Percentiles rank a stretch among this genome's conserved stretches.
Evolutionary conservation across 30 jellyfish, hydroid and myxozoan species (phyloP).

Genomic region (Catostylus mosaicus): DNA sequence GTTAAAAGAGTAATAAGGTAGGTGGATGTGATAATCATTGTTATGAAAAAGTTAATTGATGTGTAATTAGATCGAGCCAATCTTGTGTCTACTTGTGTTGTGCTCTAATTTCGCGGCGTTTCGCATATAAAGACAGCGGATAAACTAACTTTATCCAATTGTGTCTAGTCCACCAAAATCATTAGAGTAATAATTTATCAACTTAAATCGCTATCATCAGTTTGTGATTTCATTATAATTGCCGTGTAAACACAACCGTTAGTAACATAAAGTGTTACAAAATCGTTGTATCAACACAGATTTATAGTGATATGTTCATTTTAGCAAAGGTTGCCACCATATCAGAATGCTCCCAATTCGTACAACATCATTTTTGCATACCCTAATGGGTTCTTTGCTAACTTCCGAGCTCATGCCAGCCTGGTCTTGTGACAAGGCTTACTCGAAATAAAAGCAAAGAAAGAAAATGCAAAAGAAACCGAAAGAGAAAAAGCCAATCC

Average conservation of each 20-base stretch:
- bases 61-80: conserved; percentile 34
- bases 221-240: neutral
- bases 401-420: too few relatives aligned
- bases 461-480: too few relatives aligned
- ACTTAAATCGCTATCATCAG: neutral
- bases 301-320: too few relatives aligned
- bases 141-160: conserved; percentile 7
- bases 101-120: conserved; percentile 55
- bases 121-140: conserved; percentile 30
- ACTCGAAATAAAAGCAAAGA: too few relatives aligned
- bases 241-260: neutral
- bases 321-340: too few relatives aligned
- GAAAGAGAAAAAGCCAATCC: too few relatives aligned
- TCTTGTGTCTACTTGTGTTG: conserved; percentile 44
- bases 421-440: too few relatives aligned
- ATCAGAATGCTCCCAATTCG: too few relatives aligned
- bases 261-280: neutral
- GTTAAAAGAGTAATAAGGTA: conserved; percentile 28
- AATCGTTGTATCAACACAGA: too few relatives aligned
- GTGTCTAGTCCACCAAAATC: neutral
- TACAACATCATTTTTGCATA: too few relatives aligned
- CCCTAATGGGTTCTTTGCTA: too few relatives aligned
- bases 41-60: conserved; percentile 36
- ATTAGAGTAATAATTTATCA: neutral
- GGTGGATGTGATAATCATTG: conserved; percentile 18